A percentile compares a stretch with the other conserved stretches of the same genome.
These are phyloP conservation scores for Baccha elongata DNA, from an alignment of 2,888 invertebrate genomes.

Conservation along the genomic window DNA sequence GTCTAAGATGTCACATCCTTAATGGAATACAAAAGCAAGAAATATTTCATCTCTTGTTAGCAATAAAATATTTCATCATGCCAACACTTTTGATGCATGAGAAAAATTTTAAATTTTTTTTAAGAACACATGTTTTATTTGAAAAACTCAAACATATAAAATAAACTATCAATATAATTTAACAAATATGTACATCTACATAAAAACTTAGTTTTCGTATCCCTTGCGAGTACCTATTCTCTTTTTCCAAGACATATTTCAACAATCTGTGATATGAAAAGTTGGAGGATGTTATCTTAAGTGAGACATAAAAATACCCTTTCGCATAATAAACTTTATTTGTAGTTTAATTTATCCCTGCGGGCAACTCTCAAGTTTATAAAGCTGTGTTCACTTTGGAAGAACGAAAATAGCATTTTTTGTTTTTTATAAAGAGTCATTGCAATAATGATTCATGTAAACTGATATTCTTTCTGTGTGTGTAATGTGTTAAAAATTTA, in stretches of 20 bases:
- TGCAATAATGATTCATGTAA: not conserved
- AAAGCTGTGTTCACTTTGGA: not conserved
- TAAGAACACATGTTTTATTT: not conserved
- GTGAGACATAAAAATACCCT: constrained; percentile 4
- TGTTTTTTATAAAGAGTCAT: too few relatives aligned
- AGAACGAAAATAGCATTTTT: too few relatives aligned
- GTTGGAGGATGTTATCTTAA: constrained; percentile 12
- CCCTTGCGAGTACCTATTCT: too few relatives aligned
- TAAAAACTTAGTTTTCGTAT: not conserved
- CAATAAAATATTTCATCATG: too few relatives aligned
- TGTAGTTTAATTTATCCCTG: constrained; percentile 4
- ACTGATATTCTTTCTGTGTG: not conserved
- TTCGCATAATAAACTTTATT: constrained; percentile 25
- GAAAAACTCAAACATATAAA: not conserved
- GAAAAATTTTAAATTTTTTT: too few relatives aligned
- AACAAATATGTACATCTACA: not conserved
- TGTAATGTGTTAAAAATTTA: not conserved
- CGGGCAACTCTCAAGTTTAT: not conserved
- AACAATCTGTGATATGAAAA: constrained; percentile 2
- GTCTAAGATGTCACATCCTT: too few relatives aligned
- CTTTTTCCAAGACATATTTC: not conserved
- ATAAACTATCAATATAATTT: not conserved
- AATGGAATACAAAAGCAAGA: too few relatives aligned
- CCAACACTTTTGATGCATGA: too few relatives aligned
- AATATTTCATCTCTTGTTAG: too few relatives aligned